Evolutionary conservation across 2,113 vertebrate species (phyloP), one percentile per base, ranked within the genome.

Genomic region (Alectura lathami): DNA sequence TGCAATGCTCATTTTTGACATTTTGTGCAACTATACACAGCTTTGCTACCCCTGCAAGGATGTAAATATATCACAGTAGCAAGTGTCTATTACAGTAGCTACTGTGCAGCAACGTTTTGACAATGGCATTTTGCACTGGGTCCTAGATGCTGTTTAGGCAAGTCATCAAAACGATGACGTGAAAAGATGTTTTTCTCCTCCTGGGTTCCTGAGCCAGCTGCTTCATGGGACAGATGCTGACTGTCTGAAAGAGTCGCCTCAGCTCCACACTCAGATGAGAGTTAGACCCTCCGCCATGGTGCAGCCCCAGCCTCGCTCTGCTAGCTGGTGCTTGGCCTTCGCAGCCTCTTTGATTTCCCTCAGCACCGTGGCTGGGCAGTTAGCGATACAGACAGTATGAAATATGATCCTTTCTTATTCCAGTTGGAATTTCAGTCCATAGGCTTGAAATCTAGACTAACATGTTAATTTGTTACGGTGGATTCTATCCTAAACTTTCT

Each of bases 291-390:
- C 27, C 15, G 20, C 30, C 13, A 13, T 7, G 22, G 36, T n/a
- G 43, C 13, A 69, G 48, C 21, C 30, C 13, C 21, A 0, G 4
- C 36, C 62, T 27, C 1, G 0, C n/a, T 30, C 32, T 59, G 27
- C 34, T 67, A 42, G 40, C 36, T 36, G 17, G 14, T 13, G 53
- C 34, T 26, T 17, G 32, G 47, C 87, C 45, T 54, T 60, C 57
- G 48, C 40, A 9, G 30, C 40, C 17, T 26, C 51, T 70, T 13
- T 24, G 30, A 42, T n/a, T 4, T 11, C 30, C 4, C 3, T 42
- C 64, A 60, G 38, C 42, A 50, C 4, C 40, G 30, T 78, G 42
- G 27, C 17, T 27, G 17, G 34, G 23, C 47, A 86, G 32, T 20
- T 32, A 30, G 40, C 51, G 60, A 73, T 9, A 45, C 2, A 45